Base-by-base conservation (phyloP, 2,888 invertebrate genomes). In the Leptopilina drosophilae region DNA sequence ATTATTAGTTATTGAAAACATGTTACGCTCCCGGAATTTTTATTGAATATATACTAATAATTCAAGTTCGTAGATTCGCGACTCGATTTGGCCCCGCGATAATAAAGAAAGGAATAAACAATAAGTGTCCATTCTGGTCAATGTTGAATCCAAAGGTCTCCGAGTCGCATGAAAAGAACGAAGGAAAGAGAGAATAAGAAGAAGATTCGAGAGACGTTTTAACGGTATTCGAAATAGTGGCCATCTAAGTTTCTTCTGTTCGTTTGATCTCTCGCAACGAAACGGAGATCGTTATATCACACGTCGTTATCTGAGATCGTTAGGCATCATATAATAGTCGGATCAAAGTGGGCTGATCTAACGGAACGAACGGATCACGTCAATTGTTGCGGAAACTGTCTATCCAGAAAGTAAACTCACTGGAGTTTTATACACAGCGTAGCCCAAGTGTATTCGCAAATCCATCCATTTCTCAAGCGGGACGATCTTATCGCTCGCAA, bases 271-370 rank as follows among this genome's bases (percentile, higher is more conserved):
- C 85, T 82, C 49, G 78, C 82, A 81, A 83, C 85, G 79, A 82
- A 86, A 86, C 85, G 86, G 80, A 86, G 88, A 88, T 88, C 88
- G 86, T 89, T 88, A 87, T 87, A 88, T 87, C 86, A 85, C 86
- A 84, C 85, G 85, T 89, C 88, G 87, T 89, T 90, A 89, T 89
- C 87, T 85, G 82, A 79, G 85, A 85, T 89, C 88, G 87, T 86
- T 85, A 85, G 82, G 85, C 83, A 85, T 87, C 85, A 83, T 83
- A 83, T 83, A 85, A 88, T 86, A 85, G 84, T 80, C 82, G 87
- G 83, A 84, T 86, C 87, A 82, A 84, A 84, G 82, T 85, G 82
- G 84, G 76, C 76, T 83, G 82, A 84, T 80, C 79, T 88, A 87
- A 88, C 88, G 88, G 87, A 82, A 87, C 81, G 80, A 67, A 78